Evolutionary conservation across 2,888 invertebrate genomes (phyloP), one percentile per base, ranked within the genome.

Genomic region (Ommatoiulus sabulosus): DNA sequence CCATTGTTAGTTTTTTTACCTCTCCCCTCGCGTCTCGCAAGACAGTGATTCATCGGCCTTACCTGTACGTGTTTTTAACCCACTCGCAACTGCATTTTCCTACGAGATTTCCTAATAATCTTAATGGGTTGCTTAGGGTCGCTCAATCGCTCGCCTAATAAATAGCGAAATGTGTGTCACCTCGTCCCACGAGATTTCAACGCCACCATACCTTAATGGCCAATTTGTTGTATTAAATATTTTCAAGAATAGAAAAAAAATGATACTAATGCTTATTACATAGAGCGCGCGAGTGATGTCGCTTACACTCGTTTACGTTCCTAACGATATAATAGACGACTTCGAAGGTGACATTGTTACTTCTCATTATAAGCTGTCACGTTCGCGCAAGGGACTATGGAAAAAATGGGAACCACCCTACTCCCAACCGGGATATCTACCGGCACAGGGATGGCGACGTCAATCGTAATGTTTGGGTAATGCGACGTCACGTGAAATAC

Each of bases 211-310:
- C 52, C 52, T 52, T 52, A 52, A 52, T 52, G 52, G 52, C 52
- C 52, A 52, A 52, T 52, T 52, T 52, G 52, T 52, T 52, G 52
- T 52, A 52, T 52, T 52, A 52, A 52, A 52, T 52, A 52, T 52
- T 52, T 52, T 52, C 52, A 52, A 52, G 52, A 52, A 52, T 52
- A 17, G 15, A 52, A 52, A 52, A 52, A 52, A 52, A 12, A 15
- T 52, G 8, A 46, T 10, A 46, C 7, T 46, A 12, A 12, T 12
- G 12, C 46, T 46, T 46, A 46, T 10, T 12, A 46, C 3, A 46
- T n/a, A 46, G 46, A 2, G 3, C 8, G 35, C 35, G 35, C 35
- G 35, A 35, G 35, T 2, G 35, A 2, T 35, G 35, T 35, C 35
- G 35, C 35, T 35, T 35, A 35, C 35, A 35, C 35, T 35, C 35